phyloP scores from a whole-genome alignment of 2,113 vertebrate genomes.

The Etheostoma spectabile region DNA sequence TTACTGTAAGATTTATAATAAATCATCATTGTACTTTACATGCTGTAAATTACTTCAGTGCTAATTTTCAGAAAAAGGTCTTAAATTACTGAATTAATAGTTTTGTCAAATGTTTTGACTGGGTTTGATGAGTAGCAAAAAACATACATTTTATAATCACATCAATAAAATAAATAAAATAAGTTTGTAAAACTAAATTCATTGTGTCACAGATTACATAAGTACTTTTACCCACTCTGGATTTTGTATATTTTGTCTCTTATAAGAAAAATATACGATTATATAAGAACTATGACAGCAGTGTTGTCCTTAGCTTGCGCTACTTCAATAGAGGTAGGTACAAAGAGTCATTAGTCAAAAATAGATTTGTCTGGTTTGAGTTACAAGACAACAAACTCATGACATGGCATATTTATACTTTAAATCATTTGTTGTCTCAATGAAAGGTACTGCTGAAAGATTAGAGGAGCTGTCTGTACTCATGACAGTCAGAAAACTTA shows the following conservation, averaged over 20 bases:
- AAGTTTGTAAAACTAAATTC: no score
- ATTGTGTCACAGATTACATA: not conserved
- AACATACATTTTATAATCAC: not conserved
- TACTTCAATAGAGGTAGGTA: constrained; percentile 50
- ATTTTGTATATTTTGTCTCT: not conserved
- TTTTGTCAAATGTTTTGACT: constrained; percentile 2
- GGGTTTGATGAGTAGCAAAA: not conserved
- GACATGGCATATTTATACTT: constrained; percentile 54
- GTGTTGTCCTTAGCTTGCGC: constrained; percentile 1
- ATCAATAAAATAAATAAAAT: not conserved
- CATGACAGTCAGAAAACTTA: constrained; percentile 47
- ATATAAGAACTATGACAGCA: constrained; percentile 21
- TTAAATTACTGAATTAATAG: not conserved
- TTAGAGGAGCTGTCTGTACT: constrained; percentile 66
- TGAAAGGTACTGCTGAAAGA: constrained; percentile 54
- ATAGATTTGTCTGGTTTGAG: constrained; percentile 62
- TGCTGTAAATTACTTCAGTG: constrained; percentile 1
- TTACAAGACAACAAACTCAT: constrained; percentile 40
- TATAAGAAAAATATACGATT: constrained; percentile 11
- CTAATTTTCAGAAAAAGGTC: constrained; percentile 11
- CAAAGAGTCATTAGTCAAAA: constrained; percentile 59
- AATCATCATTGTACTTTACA: constrained; percentile 9
- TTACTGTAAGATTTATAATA: constrained; percentile 17
- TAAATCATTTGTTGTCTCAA: constrained; percentile 51
- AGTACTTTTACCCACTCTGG: not conserved